Evolutionary conservation across 1,140 invertebrate species (phyloP).

Genomic region (Neotoxoptera formosana): DNA sequence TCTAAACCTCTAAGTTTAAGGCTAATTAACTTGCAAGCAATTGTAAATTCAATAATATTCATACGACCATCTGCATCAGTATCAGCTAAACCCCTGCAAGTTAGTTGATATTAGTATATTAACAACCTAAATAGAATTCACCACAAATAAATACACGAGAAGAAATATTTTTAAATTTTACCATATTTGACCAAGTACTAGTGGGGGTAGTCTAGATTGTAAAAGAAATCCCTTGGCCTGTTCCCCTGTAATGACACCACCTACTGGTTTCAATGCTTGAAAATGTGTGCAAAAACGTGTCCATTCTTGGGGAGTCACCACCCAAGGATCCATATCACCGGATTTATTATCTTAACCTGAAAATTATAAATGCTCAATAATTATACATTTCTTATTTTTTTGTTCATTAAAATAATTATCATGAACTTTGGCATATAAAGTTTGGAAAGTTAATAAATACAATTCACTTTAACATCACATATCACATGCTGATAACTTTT

Average conservation of each 20-base stretch:
- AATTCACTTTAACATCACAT: neutral
- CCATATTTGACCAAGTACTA: slow-evolving; percentile 93
- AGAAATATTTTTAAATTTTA: slow-evolving; percentile 30
- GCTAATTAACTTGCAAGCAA: slow-evolving; percentile 97
- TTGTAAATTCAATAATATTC: slow-evolving; percentile 95
- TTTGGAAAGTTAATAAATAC: neutral
- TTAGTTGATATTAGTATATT: slow-evolving; percentile 42
- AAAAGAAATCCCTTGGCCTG: slow-evolving; percentile 95
- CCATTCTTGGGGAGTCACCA: slow-evolving; percentile 85
- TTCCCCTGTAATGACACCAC: slow-evolving; percentile 89
- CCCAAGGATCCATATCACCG: slow-evolving; percentile 79
- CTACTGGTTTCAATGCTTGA: slow-evolving; percentile 81
- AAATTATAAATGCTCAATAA: neutral
- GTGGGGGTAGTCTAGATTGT: slow-evolving; percentile 87
- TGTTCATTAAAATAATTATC: neutral
- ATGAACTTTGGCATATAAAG: neutral
- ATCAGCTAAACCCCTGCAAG: slow-evolving; percentile 86
- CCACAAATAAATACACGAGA: slow-evolving; percentile 18
- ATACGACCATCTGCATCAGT: slow-evolving; percentile 96
- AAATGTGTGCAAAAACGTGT: slow-evolving; percentile 92
- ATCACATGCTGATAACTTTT: neutral
- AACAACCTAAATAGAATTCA: neutral
- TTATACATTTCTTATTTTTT: neutral
- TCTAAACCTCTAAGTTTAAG: slow-evolving; percentile 91
- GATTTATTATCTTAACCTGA: neutral